A percentile compares a stretch with the other conserved stretches of the same genome.
These are phyloP conservation scores for Bucorvus abyssinicus DNA, from an alignment of 2,797 vertebrate species.

Conservation along the genomic window DNA sequence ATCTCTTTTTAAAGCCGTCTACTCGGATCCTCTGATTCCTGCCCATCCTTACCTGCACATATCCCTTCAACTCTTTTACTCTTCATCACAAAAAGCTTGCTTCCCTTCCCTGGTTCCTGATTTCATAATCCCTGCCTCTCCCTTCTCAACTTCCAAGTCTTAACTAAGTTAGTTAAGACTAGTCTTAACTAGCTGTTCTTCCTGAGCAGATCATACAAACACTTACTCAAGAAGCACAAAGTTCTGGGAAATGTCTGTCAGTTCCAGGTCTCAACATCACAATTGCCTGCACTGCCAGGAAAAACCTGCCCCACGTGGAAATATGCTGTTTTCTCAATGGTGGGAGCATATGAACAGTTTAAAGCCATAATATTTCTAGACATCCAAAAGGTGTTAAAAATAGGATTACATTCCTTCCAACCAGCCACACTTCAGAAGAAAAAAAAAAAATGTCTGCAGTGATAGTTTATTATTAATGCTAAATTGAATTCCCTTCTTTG, in stretches of 20 bases:
- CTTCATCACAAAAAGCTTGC: not conserved
- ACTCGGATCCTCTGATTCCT: not conserved
- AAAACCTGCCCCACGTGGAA: not conserved
- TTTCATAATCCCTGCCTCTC: not conserved
- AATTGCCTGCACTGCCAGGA: not conserved
- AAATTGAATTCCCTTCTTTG: not conserved
- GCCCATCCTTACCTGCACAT: not conserved
- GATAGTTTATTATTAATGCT: not conserved
- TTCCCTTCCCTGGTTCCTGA: not conserved
- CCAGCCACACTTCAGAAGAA: not conserved
- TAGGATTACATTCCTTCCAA: not conserved
- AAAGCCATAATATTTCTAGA: not conserved
- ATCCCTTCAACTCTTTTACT: not conserved
- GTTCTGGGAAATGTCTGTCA: not conserved
- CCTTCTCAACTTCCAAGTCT: not conserved
- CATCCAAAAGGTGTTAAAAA: not conserved
- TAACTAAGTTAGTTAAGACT: too few relatives aligned
- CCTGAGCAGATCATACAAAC: not conserved
- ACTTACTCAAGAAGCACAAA: not conserved
- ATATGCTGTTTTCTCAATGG: not conserved
- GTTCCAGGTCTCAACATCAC: not conserved
- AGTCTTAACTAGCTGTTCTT: not conserved
- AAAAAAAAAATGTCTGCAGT: not conserved
- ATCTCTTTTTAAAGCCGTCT: not conserved
- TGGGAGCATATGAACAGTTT: not conserved